These are phyloP conservation scores for Catostomus latipinnis DNA, from an alignment of 2,797 vertebrate species.

Conservation along the genomic window DNA sequence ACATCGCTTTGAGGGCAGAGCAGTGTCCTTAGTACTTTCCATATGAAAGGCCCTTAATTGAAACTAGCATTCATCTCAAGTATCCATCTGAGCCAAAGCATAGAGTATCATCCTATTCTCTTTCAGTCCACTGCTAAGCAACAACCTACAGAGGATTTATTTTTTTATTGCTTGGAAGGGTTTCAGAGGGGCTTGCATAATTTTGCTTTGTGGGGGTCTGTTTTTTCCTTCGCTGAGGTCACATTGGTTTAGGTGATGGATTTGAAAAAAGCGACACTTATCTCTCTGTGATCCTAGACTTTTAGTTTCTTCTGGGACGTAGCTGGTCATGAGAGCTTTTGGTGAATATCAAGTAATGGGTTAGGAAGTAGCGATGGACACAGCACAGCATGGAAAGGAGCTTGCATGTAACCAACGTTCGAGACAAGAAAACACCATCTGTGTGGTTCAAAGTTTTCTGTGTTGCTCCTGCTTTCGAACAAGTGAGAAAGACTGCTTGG, in stretches of 20 bases:
- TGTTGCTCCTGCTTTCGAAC: constrained; percentile 69
- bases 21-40: constrained; percentile 68
- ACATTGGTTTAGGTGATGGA: constrained; percentile 45
- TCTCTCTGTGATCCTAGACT: constrained; percentile 41
- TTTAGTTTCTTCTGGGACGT: not conserved
- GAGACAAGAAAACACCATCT: constrained; percentile 42
- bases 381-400: not conserved
- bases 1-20: constrained; percentile 54
- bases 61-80: constrained; percentile 74
- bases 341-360: not conserved
- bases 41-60: constrained; percentile 79
- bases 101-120: constrained; percentile 51
- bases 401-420: not conserved
- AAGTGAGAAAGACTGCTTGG: constrained; percentile 56
- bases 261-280: constrained; percentile 19
- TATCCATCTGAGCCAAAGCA: constrained; percentile 69
- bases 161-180: constrained; percentile 57
- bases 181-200: constrained; percentile 38
- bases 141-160: constrained; percentile 62
- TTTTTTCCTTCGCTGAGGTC: constrained; percentile 38
- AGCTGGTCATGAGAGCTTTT: not conserved
- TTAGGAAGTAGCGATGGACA: constrained; percentile 26
- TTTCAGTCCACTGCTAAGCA: constrained; percentile 67
- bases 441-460: constrained; percentile 57
- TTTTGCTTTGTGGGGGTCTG: constrained; percentile 45